Base-by-base conservation (phyloP, 2,797 vertebrate genomes). In the Sebastes paucispinis region DNA sequence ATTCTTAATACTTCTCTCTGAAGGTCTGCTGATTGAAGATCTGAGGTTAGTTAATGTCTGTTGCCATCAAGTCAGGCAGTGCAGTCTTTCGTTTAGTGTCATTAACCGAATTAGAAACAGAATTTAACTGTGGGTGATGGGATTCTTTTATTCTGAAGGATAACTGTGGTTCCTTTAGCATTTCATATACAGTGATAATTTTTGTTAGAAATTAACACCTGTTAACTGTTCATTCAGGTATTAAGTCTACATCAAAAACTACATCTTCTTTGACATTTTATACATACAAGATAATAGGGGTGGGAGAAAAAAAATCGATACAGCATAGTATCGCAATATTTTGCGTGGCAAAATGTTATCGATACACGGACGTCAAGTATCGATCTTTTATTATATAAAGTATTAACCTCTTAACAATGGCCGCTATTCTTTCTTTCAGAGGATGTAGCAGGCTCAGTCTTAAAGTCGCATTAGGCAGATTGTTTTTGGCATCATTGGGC, bases 91-190 rank as follows among this genome's bases (percentile, higher is more conserved):
- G 72, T 84, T 92, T 85, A 74, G 75, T 83, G 62, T 84, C 73
- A 94, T 93, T 91, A 91, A 84, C 78, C 54, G 83, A 92, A 91
- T 93, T 91, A 83, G 72, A 88, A 81, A 87, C 32, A 75, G 67
- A 77, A 73, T 92, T 90, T 60, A 87, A 62, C 60, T 81, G 39
- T 62, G 67, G 59, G 11, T 70, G 79, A 88, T 80, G 69, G 60
- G 55, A 72, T 32, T 71, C 57, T 83, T 89, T 85, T 77, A 79
- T 75, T 81, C 22, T 74, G 58, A 81, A 75, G 80, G 77, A 81
- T 79, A 83, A 70, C 59, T 32, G 60, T 47, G 66, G 24, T 39
- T 73, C n/a, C 63, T 68, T 55, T 59, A 32, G 43, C 47, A 11
- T 82, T 80, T 69, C n/a, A 43, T 71, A 65, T 69, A 54, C 39